Base-by-base conservation (phyloP, 2,888 invertebrate species). In the Euclidia mi region DNA sequence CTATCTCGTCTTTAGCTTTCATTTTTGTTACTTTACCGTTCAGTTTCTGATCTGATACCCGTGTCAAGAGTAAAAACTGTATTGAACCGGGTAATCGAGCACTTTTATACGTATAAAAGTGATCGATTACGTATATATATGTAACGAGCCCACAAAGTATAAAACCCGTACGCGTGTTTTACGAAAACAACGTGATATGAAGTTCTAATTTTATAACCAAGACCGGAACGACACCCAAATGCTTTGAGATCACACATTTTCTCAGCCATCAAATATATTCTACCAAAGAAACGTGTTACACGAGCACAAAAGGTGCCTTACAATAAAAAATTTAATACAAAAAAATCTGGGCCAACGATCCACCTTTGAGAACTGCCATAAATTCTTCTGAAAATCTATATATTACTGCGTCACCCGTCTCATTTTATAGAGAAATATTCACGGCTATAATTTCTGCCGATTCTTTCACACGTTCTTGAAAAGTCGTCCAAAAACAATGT, bases 381-480 rank as follows among this genome's bases (percentile, higher is more conserved):
- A 63, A 53, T 41, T 48, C 46, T 29, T 42, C 35, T n/a, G 49
- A 58, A 43, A 45, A 53, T 38, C 45, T 32, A 32, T 35, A 51
- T 28, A 46, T 48, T 35, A 43, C 18, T 7, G 4, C 57, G 52
- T 66, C 67, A 70, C 51, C 57, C 63, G 53, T 62, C 48, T 68
- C 70, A 71, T 71, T 68, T 72, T 38, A 59, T 56, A 44, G 14
- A 25, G 37, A 65, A 50, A 68, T 60, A 72, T 68, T 60, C 58
- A 50, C 28, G 20, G 40, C 50, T 37, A 66, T 64, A 58, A 65
- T 60, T 62, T 63, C 41, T 20, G 47, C 37, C 31, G 29, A 51
- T 48, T 32, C 41, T 18, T 11, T 50, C 11, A 50, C 43, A 38
- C 40, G 15, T 34, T 15, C 44, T 32, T 0, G 37, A 42, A 46